These are phyloP conservation scores for Antedon bifida DNA, from an alignment of 35 echinoderm and acorn worm species.

Conservation along the genomic window DNA sequence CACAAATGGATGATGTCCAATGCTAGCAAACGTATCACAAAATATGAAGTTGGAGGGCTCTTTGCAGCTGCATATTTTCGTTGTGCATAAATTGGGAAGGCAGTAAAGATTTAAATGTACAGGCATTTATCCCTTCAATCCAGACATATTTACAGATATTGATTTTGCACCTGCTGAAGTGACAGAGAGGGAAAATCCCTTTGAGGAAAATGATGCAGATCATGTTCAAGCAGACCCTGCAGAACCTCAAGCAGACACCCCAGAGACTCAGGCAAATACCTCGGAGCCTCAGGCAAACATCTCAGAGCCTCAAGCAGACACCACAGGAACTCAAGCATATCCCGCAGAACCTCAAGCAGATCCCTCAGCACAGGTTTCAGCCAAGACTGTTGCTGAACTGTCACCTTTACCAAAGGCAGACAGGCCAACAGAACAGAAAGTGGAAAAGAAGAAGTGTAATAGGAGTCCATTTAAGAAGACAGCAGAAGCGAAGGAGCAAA, in stretches of 20 bases:
- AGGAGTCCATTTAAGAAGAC: too few relatives aligned
- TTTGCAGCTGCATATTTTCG: background rate
- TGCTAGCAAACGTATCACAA: background rate
- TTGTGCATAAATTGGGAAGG: background rate
- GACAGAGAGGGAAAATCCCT: background rate
- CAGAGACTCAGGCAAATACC: background rate
- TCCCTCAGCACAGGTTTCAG: too few relatives aligned
- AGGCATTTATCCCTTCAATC: background rate
- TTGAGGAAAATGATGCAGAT: background rate
- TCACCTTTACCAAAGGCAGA: too few relatives aligned
- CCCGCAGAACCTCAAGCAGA: too few relatives aligned
- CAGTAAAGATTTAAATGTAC: background rate
- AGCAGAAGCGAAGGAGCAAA: too few relatives aligned
- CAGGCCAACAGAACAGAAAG: too few relatives aligned
- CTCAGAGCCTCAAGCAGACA: background rate
- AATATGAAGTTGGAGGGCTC: background rate
- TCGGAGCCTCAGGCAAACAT: background rate
- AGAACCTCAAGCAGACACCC: background rate
- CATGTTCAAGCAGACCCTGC: background rate
- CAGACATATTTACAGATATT: background rate
- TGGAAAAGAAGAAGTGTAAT: too few relatives aligned
- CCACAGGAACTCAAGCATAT: too few relatives aligned
- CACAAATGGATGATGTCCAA: conserved; percentile 14
- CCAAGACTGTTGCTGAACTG: too few relatives aligned
- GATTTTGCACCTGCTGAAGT: background rate